Evolutionary conservation across 2,888 invertebrate genomes (phyloP).

Genomic region (Rhagium mordax): DNA sequence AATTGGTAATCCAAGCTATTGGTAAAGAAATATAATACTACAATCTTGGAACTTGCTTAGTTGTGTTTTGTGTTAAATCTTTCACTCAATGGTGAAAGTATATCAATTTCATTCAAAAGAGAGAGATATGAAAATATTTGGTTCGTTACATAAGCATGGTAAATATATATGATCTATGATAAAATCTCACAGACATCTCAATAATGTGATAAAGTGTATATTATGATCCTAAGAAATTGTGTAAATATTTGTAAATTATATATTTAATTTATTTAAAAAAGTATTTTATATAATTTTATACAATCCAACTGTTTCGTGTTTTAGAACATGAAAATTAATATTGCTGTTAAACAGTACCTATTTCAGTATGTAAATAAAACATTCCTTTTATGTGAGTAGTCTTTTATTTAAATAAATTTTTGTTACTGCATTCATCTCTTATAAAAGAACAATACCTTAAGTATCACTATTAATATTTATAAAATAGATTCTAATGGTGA

Average conservation of each 20-base stretch:
- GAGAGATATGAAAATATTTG: background rate
- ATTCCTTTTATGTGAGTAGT: constrained; percentile 9
- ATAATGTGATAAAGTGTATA: constrained; percentile 27
- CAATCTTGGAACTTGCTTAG: too few species aligned
- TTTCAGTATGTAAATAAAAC: constrained; percentile 31
- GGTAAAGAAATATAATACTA: too few species aligned
- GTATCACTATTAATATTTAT: too few species aligned
- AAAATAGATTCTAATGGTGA: too few species aligned
- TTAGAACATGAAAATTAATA: constrained; percentile 19
- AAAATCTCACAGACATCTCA: constrained; percentile 27
- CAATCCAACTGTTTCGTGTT: constrained; percentile 17
- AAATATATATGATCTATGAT: background rate
- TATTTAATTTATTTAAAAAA: constrained; percentile 34
- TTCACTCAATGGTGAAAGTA: too few species aligned
- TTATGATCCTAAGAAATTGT: constrained; percentile 13
- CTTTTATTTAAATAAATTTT: background rate
- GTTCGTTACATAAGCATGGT: background rate
- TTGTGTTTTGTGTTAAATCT: too few species aligned
- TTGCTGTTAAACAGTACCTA: constrained; percentile 32
- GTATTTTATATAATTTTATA: constrained; percentile 36
- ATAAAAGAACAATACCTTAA: too few species aligned
- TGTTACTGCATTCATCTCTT: too few species aligned
- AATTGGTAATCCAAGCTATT: too few species aligned
- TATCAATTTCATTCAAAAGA: too few species aligned
- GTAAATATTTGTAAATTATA: constrained; percentile 34